Evolutionary conservation across 1,140 invertebrate genomes (phyloP).

Genomic region (Bradysia coprophila): DNA sequence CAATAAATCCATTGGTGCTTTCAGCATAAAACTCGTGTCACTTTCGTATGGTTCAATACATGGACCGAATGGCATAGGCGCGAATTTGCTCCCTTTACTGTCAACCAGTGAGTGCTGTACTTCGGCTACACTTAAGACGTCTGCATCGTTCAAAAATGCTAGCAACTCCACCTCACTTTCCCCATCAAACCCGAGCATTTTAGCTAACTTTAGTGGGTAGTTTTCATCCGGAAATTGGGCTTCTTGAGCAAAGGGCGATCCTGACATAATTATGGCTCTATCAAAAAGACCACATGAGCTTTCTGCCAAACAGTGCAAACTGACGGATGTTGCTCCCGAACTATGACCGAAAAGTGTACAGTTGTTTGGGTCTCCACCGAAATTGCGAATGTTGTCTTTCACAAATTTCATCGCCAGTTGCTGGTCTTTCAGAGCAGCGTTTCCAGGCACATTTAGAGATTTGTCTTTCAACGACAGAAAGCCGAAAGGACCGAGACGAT

Average conservation of each 20-base stretch:
- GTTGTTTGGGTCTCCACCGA: neutral
- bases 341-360: slow-evolving; percentile 19
- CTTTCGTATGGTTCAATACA: too few relatives aligned
- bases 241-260: slow-evolving; percentile 14
- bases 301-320: slow-evolving; percentile 15
- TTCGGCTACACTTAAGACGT: too few relatives aligned
- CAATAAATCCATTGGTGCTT: too few relatives aligned
- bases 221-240: too few relatives aligned
- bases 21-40: too few relatives aligned
- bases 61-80: too few relatives aligned
- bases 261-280: slow-evolving; percentile 18
- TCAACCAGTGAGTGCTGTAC: too few relatives aligned
- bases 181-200: too few relatives aligned
- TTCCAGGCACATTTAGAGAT: slow-evolving; percentile 16
- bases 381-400: neutral
- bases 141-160: too few relatives aligned
- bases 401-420: slow-evolving; percentile 4
- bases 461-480: slow-evolving; percentile 4
- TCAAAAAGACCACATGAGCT: slow-evolving; percentile 9
- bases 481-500: neutral
- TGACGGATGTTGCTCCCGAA: slow-evolving; percentile 15
- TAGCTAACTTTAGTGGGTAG: too few relatives aligned
- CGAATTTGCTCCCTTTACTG: too few relatives aligned
- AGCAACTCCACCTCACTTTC: too few relatives aligned
- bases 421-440: slow-evolving; percentile 15